Percentiles rank a stretch among this genome's conserved stretches.
Conservation (phyloP, 2,113 vertebrate genomes). For the Tautogolabrus adspersus region DNA sequence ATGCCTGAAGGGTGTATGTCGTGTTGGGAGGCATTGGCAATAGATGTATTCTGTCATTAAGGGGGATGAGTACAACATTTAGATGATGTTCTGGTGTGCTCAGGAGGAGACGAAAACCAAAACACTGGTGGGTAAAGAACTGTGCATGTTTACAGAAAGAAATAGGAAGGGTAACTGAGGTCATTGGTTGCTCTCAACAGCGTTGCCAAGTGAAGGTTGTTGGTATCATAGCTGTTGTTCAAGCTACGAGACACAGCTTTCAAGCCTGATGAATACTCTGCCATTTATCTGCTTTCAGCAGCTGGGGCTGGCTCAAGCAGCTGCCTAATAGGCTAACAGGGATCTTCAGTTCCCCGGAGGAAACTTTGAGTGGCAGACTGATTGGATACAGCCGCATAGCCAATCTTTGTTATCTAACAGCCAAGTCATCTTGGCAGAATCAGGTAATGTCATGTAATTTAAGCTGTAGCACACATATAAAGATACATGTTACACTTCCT, state of each 20-base stretch:
- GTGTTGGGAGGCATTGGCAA: no score
- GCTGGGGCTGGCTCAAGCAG: slow-evolving; percentile 64
- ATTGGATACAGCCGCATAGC: slow-evolving; percentile 56
- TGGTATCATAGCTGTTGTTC: slow-evolving; percentile 31
- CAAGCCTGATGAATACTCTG: slow-evolving; percentile 60
- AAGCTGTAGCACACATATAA: slow-evolving; percentile 36
- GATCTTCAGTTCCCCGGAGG: slow-evolving; percentile 54
- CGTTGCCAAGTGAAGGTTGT: slow-evolving; percentile 34
- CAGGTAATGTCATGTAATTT: slow-evolving; percentile 39
- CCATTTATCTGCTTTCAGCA: slow-evolving; percentile 69
- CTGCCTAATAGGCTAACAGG: slow-evolving; percentile 78
- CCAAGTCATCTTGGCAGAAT: slow-evolving; percentile 40
- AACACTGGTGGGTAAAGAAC: slow-evolving; percentile 28
- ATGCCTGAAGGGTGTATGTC: no score
- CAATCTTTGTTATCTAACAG: slow-evolving; percentile 56
- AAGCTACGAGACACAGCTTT: slow-evolving; percentile 43
- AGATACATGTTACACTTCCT: slow-evolving; percentile 31
- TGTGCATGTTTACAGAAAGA: slow-evolving; percentile 16
- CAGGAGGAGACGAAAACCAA: slow-evolving; percentile 1
- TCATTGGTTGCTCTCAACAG: slow-evolving; percentile 39
- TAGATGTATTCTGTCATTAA: background rate
- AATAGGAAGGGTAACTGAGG: slow-evolving; percentile 28
- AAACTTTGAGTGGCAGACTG: slow-evolving; percentile 66
- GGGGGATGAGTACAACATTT: background rate
- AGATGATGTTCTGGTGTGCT: slow-evolving; percentile 3